Conservation (phyloP, 2,888 invertebrate genomes). For the Cephus sareptanus region DNA sequence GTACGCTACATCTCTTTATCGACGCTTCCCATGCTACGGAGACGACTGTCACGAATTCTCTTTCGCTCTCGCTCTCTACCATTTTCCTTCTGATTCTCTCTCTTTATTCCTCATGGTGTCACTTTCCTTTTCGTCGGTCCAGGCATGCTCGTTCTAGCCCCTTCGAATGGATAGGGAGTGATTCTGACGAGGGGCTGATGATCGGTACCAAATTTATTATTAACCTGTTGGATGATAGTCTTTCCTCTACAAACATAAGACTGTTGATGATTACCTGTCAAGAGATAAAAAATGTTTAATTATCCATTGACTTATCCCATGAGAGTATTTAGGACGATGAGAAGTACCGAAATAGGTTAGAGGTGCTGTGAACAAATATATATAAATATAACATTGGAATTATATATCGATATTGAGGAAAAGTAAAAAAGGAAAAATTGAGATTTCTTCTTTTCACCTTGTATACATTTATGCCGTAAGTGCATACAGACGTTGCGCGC, state of each 20-base stretch:
- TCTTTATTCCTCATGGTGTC: not conserved
- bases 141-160: not conserved
- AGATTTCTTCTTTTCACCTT: not conserved
- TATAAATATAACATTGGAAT: not conserved
- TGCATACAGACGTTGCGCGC: not conserved
- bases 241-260: not conserved
- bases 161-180: not conserved
- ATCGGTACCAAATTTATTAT: not conserved
- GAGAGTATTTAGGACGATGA: not conserved
- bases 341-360: not conserved
- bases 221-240: not conserved
- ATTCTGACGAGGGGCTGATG: not conserved
- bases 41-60: not conserved
- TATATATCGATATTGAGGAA: not conserved
- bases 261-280: not conserved
- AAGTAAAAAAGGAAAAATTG: not conserved
- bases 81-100: not conserved
- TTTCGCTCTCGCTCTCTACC: not conserved
- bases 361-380: not conserved
- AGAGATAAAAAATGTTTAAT: not conserved
- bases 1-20: not conserved
- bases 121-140: not conserved
- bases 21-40: not conserved
- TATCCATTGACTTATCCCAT: not conserved
- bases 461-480: not conserved